Conservation (phyloP, 2,113 vertebrate species). For the Ctenomys sociabilis region DNA sequence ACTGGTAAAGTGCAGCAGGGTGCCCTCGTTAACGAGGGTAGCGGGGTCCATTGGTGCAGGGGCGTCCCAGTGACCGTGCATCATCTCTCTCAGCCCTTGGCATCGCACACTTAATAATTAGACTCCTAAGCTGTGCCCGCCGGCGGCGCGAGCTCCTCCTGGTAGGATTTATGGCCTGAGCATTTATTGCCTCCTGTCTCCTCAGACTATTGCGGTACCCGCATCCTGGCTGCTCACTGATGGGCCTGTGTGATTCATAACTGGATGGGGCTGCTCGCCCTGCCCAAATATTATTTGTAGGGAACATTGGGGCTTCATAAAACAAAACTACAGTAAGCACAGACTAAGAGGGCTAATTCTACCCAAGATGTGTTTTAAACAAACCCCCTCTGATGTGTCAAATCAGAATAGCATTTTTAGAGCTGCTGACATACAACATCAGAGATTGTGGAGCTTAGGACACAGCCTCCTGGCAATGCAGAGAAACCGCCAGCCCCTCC, state of each 20-base stretch:
- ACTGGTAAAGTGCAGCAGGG: neutral
- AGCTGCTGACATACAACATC: neutral
- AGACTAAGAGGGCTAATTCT: conserved; percentile 39
- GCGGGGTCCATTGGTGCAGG: neutral
- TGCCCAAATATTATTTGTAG: conserved; percentile 59
- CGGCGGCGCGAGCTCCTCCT: conserved; percentile 23
- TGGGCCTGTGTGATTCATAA: neutral
- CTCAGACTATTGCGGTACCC: neutral
- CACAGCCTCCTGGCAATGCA: neutral
- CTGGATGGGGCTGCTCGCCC: neutral
- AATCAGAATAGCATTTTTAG: neutral
- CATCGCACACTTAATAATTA: conserved; percentile 41
- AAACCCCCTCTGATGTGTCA: neutral
- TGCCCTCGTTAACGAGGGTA: neutral
- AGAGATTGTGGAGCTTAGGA: neutral
- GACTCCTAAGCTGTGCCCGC: conserved; percentile 69
- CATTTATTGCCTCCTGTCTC: conserved; percentile 50
- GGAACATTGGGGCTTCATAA: conserved; percentile 54
- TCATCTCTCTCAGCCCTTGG: neutral
- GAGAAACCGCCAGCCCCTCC: neutral
- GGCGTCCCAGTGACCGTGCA: neutral
- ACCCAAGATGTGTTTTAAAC: conserved; percentile 26
- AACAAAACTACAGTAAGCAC: conserved; percentile 20
- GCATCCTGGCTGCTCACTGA: neutral
- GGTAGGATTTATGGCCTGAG: conserved; percentile 66